Percentiles rank a stretch among this genome's conserved stretches.
These are phyloP conservation scores for Trachelus iudaicus DNA, from an alignment of 2,888 invertebrate genomes.

Conservation along the genomic window DNA sequence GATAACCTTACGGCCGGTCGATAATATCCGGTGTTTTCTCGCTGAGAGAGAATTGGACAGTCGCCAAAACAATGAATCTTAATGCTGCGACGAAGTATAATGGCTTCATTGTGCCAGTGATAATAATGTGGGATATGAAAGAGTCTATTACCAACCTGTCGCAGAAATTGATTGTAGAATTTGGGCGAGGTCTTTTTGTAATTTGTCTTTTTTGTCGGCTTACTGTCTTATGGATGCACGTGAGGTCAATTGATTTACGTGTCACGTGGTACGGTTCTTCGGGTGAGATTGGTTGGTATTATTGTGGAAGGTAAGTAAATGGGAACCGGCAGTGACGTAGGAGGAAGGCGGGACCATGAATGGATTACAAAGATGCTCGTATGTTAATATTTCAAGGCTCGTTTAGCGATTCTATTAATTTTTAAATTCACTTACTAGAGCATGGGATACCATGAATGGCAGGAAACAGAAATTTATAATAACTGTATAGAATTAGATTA, in stretches of 20 bases:
- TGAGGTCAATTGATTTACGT: neutral
- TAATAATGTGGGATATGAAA: conserved; percentile 22
- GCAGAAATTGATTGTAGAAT: neutral
- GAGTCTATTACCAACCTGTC: conserved; percentile 3
- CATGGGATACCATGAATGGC: neutral
- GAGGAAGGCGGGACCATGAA: neutral
- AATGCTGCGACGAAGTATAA: conserved; percentile 32
- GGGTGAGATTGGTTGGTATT: neutral
- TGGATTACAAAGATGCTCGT: neutral
- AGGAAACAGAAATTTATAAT: neutral
- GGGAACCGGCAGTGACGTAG: neutral
- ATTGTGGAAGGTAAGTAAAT: neutral
- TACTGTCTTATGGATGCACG: neutral
- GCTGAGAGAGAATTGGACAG: conserved; percentile 31
- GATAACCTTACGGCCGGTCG: conserved; percentile 33
- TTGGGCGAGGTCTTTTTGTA: neutral
- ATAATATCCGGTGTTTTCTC: conserved; percentile 34
- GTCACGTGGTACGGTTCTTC: neutral
- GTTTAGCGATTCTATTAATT: neutral
- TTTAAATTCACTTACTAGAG: neutral
- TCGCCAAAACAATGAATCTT: conserved; percentile 40
- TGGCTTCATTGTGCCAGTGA: conserved; percentile 30
- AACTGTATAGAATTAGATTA: neutral
- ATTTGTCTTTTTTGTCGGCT: neutral
- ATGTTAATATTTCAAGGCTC: neutral